Evolutionary conservation across 2,797 vertebrate genomes (phyloP).

Genomic region (Ispidina lecontei): DNA sequence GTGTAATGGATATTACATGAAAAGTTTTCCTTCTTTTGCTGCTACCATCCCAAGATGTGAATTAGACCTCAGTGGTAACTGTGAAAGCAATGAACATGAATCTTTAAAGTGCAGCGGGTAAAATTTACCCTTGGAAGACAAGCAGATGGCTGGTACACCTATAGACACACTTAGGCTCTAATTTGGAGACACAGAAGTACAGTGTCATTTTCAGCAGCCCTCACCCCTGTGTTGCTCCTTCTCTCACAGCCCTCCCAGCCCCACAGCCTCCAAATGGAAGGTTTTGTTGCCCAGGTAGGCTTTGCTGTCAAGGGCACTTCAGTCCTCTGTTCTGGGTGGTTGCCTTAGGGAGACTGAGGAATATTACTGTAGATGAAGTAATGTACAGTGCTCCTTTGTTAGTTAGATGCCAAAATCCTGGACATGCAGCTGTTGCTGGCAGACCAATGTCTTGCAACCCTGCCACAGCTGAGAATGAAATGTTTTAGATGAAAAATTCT

Average conservation of each 20-base stretch:
- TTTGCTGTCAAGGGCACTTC: not conserved
- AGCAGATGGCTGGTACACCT: slow-evolving; percentile 22
- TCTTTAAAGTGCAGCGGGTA: slow-evolving; percentile 30
- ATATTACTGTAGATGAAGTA: not conserved
- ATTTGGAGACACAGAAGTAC: not conserved
- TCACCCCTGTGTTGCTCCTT: rapidly evolving
- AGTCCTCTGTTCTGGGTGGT: not conserved
- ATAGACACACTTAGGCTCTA: not conserved
- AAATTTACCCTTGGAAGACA: slow-evolving; percentile 11
- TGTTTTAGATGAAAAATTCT: not conserved
- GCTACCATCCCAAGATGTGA: slow-evolving; percentile 44
- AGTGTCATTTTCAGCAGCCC: not conserved
- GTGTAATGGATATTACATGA: slow-evolving; percentile 44
- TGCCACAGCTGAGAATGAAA: slow-evolving; percentile 1
- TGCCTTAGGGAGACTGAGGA: not conserved
- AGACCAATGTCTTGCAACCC: not conserved
- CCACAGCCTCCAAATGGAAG: not conserved
- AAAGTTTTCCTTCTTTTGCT: slow-evolving; percentile 50
- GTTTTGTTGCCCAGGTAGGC: not conserved
- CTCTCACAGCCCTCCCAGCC: not conserved
- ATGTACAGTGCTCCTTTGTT: not conserved
- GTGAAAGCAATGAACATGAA: slow-evolving; percentile 47
- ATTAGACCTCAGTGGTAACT: slow-evolving; percentile 66
- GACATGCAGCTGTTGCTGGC: slow-evolving; percentile 48
- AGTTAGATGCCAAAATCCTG: not conserved